Percentiles rank a stretch among this genome's conserved stretches.
Conservation (phyloP, 2,797 vertebrate species). For the Gadopsis bispinosus region DNA sequence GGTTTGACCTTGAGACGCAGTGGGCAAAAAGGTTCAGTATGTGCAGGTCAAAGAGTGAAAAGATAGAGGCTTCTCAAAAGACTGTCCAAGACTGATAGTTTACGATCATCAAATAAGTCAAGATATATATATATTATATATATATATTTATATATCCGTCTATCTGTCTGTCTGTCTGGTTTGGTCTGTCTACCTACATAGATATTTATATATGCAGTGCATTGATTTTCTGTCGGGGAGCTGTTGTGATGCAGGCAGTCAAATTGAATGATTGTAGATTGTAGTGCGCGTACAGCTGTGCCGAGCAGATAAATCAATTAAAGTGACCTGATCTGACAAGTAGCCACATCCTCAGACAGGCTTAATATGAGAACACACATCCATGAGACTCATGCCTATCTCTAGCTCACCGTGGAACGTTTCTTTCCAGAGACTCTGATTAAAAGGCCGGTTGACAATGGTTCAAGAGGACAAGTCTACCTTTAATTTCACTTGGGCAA, state of each 20-base stretch:
- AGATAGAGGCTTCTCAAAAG: constrained; percentile 1
- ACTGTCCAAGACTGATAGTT: constrained; percentile 1
- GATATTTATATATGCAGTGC: constrained; percentile 47
- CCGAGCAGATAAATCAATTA: constrained; percentile 85
- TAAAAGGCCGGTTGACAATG: constrained; percentile 49
- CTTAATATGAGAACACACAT: constrained; percentile 69
- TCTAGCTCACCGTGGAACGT: constrained; percentile 38
- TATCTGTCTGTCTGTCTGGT: background rate
- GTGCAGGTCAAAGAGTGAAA: constrained; percentile 44
- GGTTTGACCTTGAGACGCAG: constrained; percentile 40
- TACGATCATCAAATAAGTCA: constrained; percentile 8
- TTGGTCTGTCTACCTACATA: background rate
- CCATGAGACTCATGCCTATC: constrained; percentile 51
- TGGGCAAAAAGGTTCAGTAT: constrained; percentile 11
- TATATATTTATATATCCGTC: background rate
- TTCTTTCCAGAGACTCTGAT: constrained; percentile 41
- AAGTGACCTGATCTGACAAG: constrained; percentile 84
- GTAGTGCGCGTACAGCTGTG: constrained; percentile 72
- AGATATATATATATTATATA: background rate
- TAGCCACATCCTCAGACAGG: constrained; percentile 71
- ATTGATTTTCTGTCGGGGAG: constrained; percentile 81
- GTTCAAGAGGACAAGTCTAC: constrained; percentile 41
- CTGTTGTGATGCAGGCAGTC: constrained; percentile 81
- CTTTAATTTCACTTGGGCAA: constrained; percentile 44
- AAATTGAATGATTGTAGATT: constrained; percentile 86